Conservation (phyloP, 2,797 vertebrate genomes). For the Acanthurus leucopareius region DNA sequence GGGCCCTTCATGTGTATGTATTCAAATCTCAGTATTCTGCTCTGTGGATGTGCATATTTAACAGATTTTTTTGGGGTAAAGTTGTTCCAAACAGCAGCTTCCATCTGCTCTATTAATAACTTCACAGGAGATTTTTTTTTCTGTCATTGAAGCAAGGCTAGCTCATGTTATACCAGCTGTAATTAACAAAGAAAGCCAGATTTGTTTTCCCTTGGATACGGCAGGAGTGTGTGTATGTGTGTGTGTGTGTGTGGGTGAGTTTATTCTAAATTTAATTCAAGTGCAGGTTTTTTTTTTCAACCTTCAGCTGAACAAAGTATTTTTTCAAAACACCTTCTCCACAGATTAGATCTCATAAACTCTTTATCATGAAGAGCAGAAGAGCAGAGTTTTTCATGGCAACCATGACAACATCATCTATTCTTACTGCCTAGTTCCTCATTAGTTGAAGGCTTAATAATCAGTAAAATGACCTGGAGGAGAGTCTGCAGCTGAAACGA, state of each 20-base stretch:
- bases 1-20: constrained; percentile 88
- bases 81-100: constrained; percentile 26
- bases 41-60: constrained; percentile 10
- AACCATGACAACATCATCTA: background rate
- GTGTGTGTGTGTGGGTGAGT: background rate
- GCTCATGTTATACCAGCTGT: constrained; percentile 34
- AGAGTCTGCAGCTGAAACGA: constrained; percentile 29
- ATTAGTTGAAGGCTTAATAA: constrained; percentile 34
- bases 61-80: background rate
- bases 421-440: constrained; percentile 18
- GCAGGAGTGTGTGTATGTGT: constrained; percentile 6
- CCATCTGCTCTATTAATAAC: constrained; percentile 66
- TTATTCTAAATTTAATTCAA: constrained; percentile 9
- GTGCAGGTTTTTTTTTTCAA: constrained; percentile 7
- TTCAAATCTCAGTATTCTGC: background rate
- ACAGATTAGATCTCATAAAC: constrained; percentile 20
- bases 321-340: background rate
- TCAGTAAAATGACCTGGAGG: constrained; percentile 35
- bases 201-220: constrained; percentile 33
- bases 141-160: constrained; percentile 26
- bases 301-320: background rate
- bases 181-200: constrained; percentile 57
- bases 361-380: no score
- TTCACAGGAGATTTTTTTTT: constrained; percentile 49
- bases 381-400: background rate